These are phyloP conservation scores for Liolophura sinensis DNA, from an alignment of 1,140 invertebrate genomes.

Conservation along the genomic window DNA sequence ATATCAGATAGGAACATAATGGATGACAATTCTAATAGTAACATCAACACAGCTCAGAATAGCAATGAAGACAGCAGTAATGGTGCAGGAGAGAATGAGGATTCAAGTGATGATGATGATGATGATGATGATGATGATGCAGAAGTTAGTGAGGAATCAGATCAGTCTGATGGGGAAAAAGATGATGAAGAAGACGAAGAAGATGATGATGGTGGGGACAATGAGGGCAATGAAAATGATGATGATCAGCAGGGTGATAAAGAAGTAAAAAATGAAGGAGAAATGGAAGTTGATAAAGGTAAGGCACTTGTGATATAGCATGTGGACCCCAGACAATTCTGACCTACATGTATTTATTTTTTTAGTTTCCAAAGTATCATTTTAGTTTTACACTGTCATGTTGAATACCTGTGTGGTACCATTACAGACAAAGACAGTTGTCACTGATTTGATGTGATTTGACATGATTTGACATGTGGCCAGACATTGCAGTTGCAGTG, in stretches of 20 bases:
- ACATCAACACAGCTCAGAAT: neutral
- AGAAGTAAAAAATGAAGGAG: slow-evolving; percentile 16
- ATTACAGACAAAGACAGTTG: too few relatives aligned
- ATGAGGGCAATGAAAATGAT: slow-evolving; percentile 9
- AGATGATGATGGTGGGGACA: slow-evolving; percentile 16
- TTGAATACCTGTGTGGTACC: too few relatives aligned
- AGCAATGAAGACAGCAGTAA: neutral
- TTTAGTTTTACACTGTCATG: too few relatives aligned
- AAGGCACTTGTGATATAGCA: slow-evolving; percentile 7
- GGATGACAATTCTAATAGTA: too few relatives aligned
- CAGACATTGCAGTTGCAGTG: slow-evolving; percentile 62
- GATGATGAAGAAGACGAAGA: slow-evolving; percentile 30
- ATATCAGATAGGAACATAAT: too few relatives aligned
- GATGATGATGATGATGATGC: slow-evolving; percentile 23
- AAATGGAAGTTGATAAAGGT: neutral
- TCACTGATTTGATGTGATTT: too few relatives aligned
- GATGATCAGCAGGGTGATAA: slow-evolving; percentile 14
- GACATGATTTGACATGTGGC: too few relatives aligned
- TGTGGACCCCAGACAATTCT: neutral
- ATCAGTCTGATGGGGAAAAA: slow-evolving; percentile 30
- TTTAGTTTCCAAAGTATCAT: too few relatives aligned
- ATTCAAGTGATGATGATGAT: slow-evolving; percentile 5
- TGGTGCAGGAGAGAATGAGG: neutral
- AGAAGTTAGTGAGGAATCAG: slow-evolving; percentile 25
- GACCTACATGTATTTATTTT: too few relatives aligned